Conservation (phyloP, 2,888 invertebrate genomes). For the Omphaloscelis lunosa region DNA sequence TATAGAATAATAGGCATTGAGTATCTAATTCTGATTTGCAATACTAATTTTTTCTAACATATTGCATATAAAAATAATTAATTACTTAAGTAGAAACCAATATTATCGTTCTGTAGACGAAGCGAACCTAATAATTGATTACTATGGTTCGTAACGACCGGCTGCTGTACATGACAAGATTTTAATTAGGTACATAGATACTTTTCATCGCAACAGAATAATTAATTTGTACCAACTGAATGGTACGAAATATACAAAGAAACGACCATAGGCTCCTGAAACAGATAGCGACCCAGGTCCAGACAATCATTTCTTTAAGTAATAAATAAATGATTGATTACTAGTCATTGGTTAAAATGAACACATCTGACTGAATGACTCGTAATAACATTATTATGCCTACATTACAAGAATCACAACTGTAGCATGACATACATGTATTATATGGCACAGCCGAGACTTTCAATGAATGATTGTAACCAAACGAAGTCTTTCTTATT, state of each 20-base stretch:
- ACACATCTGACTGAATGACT: constrained; percentile 22
- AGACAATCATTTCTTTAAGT: constrained; percentile 29
- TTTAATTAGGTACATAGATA: constrained; percentile 14
- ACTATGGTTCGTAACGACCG: constrained; percentile 12
- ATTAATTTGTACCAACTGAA: constrained; percentile 15
- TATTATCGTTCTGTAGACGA: constrained; percentile 6
- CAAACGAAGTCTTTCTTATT: constrained; percentile 51
- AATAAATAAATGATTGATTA: constrained; percentile 21
- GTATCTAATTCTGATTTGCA: not conserved
- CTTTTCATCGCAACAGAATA: constrained; percentile 18
- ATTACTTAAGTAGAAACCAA: constrained; percentile 21
- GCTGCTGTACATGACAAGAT: not conserved
- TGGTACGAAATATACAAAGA: not conserved
- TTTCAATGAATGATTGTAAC: constrained; percentile 45
- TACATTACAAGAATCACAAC: constrained; percentile 30
- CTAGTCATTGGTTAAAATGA: constrained; percentile 29
- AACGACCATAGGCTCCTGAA: constrained; percentile 10
- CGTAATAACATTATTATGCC: constrained; percentile 23
- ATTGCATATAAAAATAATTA: constrained; percentile 10
- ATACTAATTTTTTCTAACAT: not conserved
- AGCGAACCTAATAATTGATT: constrained; percentile 46
- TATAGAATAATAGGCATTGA: not conserved
- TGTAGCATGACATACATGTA: constrained; percentile 38
- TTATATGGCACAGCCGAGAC: constrained; percentile 7
- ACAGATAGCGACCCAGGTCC: constrained; percentile 18